These are phyloP conservation scores for Furnarius figulus DNA, from an alignment of 2,113 vertebrate genomes.

Conservation along the genomic window DNA sequence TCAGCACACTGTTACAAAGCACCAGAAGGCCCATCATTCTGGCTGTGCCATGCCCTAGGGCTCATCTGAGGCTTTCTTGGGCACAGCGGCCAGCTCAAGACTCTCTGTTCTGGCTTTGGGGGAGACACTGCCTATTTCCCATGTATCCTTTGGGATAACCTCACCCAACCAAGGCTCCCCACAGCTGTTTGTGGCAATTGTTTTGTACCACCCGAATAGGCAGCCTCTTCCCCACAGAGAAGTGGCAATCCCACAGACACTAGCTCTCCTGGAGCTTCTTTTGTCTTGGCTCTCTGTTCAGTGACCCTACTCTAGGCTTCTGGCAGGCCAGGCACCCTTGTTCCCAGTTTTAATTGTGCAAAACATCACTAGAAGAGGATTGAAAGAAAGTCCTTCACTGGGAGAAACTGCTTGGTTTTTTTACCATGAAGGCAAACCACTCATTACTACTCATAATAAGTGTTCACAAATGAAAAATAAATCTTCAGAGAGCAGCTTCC, in stretches of 20 bases:
- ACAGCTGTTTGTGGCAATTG: not conserved
- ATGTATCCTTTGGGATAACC: constrained; percentile 28
- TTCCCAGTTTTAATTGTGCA: not conserved
- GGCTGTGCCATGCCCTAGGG: not conserved
- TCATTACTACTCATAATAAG: not conserved
- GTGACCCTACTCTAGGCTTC: not conserved
- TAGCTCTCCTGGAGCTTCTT: constrained; percentile 40
- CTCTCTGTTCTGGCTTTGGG: constrained; percentile 25
- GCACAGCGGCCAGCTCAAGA: not conserved
- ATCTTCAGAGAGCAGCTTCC: not conserved
- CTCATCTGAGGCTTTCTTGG: constrained; percentile 8
- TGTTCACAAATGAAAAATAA: not conserved
- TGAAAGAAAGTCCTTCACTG: not conserved
- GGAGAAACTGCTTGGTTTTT: not conserved
- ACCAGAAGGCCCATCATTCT: not conserved
- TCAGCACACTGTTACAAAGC: not conserved
- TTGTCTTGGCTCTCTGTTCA: not conserved
- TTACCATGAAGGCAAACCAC: not conserved
- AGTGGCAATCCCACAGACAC: not conserved
- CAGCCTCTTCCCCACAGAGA: not conserved
- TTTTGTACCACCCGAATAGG: not conserved
- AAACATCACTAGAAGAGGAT: not conserved
- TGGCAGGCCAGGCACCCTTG: not conserved
- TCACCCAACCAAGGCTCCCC: constrained; percentile 12
- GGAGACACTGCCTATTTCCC: not conserved